Evolutionary conservation across 2,888 invertebrate species (phyloP).

Genomic region (Malthinus flaveolus): DNA sequence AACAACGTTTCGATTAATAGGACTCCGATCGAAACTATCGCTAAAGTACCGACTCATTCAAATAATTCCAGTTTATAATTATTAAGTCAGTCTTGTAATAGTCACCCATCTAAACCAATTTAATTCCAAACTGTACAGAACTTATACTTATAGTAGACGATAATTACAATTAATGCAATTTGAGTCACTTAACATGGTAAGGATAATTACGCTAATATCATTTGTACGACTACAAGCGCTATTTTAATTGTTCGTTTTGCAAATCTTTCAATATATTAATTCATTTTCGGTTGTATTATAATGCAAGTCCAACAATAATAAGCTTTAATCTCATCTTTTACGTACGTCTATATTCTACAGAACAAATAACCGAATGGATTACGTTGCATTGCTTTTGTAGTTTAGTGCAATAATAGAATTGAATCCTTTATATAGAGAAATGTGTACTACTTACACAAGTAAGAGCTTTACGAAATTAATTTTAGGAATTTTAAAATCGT

Average conservation of each 20-base stretch:
- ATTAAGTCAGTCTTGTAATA: no score
- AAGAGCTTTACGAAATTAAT: no score
- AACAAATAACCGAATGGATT: background rate
- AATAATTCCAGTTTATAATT: no score
- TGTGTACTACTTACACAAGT: no score
- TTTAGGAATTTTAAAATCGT: no score
- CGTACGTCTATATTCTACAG: background rate
- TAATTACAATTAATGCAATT: conserved; percentile 37
- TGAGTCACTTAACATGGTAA: conserved; percentile 36
- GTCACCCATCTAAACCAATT: background rate
- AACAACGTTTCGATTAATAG: no score
- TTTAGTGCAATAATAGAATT: conserved; percentile 10
- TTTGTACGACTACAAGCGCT: conserved; percentile 29
- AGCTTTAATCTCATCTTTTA: conserved; percentile 1
- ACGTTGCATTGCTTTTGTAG: conserved; percentile 2
- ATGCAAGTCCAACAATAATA: no score
- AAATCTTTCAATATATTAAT: no score
- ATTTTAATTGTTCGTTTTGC: conserved; percentile 18
- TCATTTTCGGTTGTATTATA: no score
- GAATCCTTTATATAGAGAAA: background rate
- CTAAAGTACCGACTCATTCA: no score
- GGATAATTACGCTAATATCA: conserved; percentile 35
- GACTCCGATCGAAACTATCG: no score
- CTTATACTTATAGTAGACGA: conserved; percentile 20
- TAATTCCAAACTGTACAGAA: conserved; percentile 15